A percentile compares a stretch with the other conserved stretches of the same genome.
Evolutionary conservation across 1,140 invertebrate genomes (phyloP).

Genomic region (Saccostrea echinata): DNA sequence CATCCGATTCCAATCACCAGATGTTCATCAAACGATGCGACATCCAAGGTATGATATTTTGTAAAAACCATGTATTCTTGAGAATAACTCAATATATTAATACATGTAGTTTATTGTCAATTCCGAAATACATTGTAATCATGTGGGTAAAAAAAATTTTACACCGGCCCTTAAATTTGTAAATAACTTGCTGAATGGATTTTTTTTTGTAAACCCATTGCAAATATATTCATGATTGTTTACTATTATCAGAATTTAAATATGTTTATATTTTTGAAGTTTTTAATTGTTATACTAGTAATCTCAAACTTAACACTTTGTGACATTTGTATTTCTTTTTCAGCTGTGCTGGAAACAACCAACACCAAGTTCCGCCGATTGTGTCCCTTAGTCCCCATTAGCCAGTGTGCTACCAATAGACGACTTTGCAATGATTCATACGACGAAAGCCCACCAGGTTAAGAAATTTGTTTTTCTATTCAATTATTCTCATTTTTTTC

Average conservation of each 20-base stretch:
- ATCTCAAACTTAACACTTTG: too few species aligned
- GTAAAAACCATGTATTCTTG: neutral
- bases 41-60: conserved; percentile 13
- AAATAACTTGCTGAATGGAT: too few species aligned
- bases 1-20: neutral
- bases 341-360: neutral
- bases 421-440: neutral
- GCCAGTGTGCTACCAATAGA: neutral
- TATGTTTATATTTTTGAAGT: too few species aligned
- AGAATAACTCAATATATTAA: too few species aligned
- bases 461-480: too few species aligned
- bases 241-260: too few species aligned
- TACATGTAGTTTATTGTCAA: neutral
- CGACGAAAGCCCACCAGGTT: neutral
- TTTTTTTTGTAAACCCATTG: too few species aligned
- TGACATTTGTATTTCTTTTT: neutral
- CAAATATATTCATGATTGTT: too few species aligned
- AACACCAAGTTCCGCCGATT: neutral
- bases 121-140: neutral
- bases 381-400: neutral
- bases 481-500: too few species aligned
- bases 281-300: too few species aligned
- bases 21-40: conserved; percentile 14
- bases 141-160: too few species aligned
- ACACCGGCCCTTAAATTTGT: too few species aligned